Conservation (phyloP, 2,797 vertebrate genomes). For the Oreonectes daqikongensis region DNA sequence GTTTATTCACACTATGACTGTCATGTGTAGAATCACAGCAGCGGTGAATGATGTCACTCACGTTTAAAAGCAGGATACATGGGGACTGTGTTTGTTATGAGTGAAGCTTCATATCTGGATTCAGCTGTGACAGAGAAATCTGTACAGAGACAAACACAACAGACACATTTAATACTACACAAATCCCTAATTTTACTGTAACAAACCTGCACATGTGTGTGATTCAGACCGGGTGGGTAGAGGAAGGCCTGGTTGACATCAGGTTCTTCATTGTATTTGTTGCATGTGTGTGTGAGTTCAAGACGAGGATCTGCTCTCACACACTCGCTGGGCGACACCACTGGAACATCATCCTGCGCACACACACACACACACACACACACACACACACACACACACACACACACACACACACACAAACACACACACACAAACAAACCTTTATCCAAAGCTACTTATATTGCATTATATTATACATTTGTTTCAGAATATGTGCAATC, state of each 20-base stretch:
- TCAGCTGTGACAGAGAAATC: conserved; percentile 86
- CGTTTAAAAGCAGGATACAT: conserved; percentile 96
- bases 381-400: background rate
- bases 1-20: background rate
- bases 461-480: no score
- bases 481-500: no score
- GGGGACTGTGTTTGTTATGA: conserved; percentile 93
- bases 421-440: no score
- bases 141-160: conserved; percentile 67
- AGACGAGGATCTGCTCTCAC: conserved; percentile 84
- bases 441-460: no score
- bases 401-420: conserved; percentile 26
- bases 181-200: background rate
- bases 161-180: background rate
- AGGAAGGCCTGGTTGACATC: conserved; percentile 86
- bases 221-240: conserved; percentile 90
- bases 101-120: conserved; percentile 87
- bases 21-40: no score
- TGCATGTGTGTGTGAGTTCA: conserved; percentile 85
- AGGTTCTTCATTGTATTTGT: conserved; percentile 76
- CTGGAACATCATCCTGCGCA: conserved; percentile 12
- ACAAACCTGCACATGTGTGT: conserved; percentile 1
- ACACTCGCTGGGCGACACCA: conserved; percentile 66
- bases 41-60: conserved; percentile 76
- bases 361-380: conserved; percentile 21